A percentile compares a stretch with the other conserved stretches of the same genome.
Conservation (phyloP, 2,797 vertebrate genomes). For the Salarias fasciatus region DNA sequence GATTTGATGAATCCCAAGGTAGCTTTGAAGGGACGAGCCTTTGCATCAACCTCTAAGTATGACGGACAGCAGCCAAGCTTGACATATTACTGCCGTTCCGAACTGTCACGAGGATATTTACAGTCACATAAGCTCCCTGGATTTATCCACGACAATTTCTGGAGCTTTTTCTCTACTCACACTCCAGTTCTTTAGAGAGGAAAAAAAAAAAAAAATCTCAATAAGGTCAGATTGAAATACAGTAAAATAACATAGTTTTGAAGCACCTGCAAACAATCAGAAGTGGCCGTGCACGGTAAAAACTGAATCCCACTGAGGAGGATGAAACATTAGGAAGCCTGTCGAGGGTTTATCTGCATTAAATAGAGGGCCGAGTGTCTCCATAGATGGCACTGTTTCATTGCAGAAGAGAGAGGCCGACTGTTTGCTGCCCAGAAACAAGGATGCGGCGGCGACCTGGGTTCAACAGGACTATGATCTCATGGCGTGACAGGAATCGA, state of each 20-base stretch:
- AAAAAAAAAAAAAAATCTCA: conserved; percentile 27
- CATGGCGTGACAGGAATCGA: conserved; percentile 45
- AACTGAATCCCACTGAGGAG: conserved; percentile 5
- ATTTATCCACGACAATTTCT: conserved; percentile 61
- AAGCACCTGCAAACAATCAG: conserved; percentile 30
- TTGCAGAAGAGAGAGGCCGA: conserved; percentile 27
- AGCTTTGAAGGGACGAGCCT: conserved; percentile 54
- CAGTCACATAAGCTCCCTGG: conserved; percentile 55
- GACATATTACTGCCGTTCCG: conserved; percentile 59
- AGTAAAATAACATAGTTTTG: conserved; percentile 10
- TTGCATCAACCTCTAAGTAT: conserved; percentile 57
- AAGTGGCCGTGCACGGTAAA: not conserved
- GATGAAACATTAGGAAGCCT: conserved; percentile 1
- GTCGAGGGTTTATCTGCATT: conserved; percentile 1
- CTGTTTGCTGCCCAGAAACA: conserved; percentile 65
- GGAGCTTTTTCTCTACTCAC: conserved; percentile 33
- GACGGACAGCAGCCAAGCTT: conserved; percentile 67
- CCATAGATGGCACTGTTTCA: conserved; percentile 79
- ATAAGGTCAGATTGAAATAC: conserved; percentile 45
- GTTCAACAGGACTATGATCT: conserved; percentile 47
- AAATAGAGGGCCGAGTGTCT: conserved; percentile 3
- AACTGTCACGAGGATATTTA: conserved; percentile 68
- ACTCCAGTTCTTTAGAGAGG: conserved; percentile 8
- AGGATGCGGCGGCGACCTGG: conserved; percentile 35
- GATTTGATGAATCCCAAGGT: conserved; percentile 38